These are phyloP conservation scores for Saccostrea echinata DNA, from an alignment of 1,140 invertebrate species.

Conservation along the genomic window DNA sequence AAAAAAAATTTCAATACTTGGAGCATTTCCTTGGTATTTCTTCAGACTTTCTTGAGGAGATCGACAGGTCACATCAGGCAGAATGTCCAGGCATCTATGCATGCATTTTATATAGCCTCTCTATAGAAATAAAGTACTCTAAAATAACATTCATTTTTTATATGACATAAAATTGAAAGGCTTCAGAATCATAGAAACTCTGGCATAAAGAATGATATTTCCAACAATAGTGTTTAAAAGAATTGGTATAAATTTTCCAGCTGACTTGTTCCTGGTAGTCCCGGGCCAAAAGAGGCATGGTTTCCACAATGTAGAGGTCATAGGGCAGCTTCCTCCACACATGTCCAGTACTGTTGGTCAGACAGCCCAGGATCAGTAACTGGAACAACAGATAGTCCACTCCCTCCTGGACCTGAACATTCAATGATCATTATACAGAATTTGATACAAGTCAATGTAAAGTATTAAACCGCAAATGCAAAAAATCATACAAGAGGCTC, in stretches of 20 bases:
- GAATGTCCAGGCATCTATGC: slow-evolving; percentile 64
- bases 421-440: too few species aligned
- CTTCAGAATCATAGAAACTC: too few species aligned
- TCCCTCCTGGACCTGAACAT: slow-evolving; percentile 70
- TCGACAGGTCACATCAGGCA: slow-evolving; percentile 69
- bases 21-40: background rate
- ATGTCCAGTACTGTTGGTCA: slow-evolving; percentile 68
- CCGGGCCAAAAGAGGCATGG: slow-evolving; percentile 66
- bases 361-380: slow-evolving; percentile 72
- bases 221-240: too few species aligned
- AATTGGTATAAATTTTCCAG: too few species aligned
- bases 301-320: slow-evolving; percentile 75
- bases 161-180: too few species aligned
- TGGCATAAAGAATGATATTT: too few species aligned
- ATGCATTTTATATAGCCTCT: slow-evolving; percentile 58
- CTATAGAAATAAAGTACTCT: slow-evolving; percentile 44
- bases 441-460: too few species aligned
- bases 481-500: too few species aligned
- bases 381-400: slow-evolving; percentile 75
- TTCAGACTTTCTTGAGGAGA: slow-evolving; percentile 70
- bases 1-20: background rate
- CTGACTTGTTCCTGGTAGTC: slow-evolving; percentile 52
- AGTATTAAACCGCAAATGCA: too few species aligned
- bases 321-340: slow-evolving; percentile 72
- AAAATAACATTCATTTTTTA: too few species aligned